Evolutionary conservation across 2,797 vertebrate species (phyloP), one percentile per base, ranked within the genome.

Genomic region (Pipistrellus pipistrellus): DNA sequence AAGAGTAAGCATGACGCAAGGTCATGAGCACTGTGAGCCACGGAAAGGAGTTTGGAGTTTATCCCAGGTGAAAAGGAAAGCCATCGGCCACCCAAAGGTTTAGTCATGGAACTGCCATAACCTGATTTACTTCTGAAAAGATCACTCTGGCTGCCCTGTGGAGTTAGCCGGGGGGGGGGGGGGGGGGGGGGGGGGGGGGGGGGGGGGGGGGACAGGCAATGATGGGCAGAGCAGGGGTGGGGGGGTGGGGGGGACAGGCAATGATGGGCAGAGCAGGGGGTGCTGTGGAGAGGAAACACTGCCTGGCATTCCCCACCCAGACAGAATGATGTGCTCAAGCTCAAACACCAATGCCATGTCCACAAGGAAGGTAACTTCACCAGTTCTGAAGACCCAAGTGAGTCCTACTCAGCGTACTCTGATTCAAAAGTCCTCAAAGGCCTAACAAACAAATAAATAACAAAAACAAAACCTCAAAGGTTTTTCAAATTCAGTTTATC

Each of bases 361-460:
- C n/a, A 21, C 13, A 5, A 85, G 68, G 27, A 88, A 73, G 85
- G 46, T 38, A 51, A 92, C 32, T 81, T 55, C 20, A 46, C 41
- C 69, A 64, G 12, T 30, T 77, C 64, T 38, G n/a, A 64, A 6
- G 15, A 75, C 32, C 48, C 15, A 27, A 18, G 8, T 23, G 76
- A 30, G 5, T 53, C 92, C 90, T 73, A 83, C 41, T 15, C 84
- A 59, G 48, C 77, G 7, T 8, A 35, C 62, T 27, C 66, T 72
- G 8, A 88, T 20, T n/a, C 20, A 30, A 86, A 89, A 80, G 64
- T 82, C 80, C 27, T 85, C 51, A 71, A 78, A 95, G 23, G 48
- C n/a, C 15, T 38, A n/a, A 38, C 25, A 59, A 15, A 68, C 41
- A 25, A 9, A 72, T 41, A 21, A 9, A 72, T 51, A 87, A 55